Percentiles rank a stretch among this genome's conserved stretches.
Evolutionary conservation across 2,113 vertebrate genomes (phyloP).

Genomic region (Phoxinus phoxinus): DNA sequence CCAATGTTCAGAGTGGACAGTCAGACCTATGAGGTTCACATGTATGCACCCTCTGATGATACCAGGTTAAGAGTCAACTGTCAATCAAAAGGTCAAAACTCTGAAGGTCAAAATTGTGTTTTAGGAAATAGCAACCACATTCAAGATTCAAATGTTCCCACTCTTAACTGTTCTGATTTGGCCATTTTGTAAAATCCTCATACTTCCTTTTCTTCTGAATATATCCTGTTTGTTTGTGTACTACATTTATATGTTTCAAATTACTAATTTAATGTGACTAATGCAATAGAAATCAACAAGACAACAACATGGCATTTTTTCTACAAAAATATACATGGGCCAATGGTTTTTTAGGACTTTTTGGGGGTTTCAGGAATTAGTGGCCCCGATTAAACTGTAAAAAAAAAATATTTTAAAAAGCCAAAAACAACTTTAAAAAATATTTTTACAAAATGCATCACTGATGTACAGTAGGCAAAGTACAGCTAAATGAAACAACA

Average conservation of each 20-base stretch:
- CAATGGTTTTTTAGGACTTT: neutral
- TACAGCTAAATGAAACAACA: neutral
- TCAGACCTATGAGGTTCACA: slow-evolving; percentile 52
- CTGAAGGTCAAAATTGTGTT: slow-evolving; percentile 21
- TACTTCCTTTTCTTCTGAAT: neutral
- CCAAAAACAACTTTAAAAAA: too few relatives aligned
- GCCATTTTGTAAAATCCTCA: slow-evolving; percentile 16
- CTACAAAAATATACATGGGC: neutral
- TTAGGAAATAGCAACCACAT: slow-evolving; percentile 34
- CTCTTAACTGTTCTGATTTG: slow-evolving; percentile 23
- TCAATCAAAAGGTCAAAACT: slow-evolving; percentile 14
- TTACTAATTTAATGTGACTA: neutral
- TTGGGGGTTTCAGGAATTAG: neutral
- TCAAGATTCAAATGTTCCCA: slow-evolving; percentile 19
- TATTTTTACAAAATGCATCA: too few relatives aligned
- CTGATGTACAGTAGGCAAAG: neutral
- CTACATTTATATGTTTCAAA: slow-evolving; percentile 1
- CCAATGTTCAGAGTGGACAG: slow-evolving; percentile 53
- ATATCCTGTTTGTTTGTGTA: neutral
- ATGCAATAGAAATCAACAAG: neutral
- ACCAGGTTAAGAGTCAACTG: neutral
- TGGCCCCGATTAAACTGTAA: too few relatives aligned
- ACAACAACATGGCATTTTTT: neutral
- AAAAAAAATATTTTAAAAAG: too few relatives aligned
- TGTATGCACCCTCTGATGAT: slow-evolving; percentile 46